Evolutionary conservation across 1,140 invertebrate genomes (phyloP).

Genomic region (Melipona quadrifasciata): DNA sequence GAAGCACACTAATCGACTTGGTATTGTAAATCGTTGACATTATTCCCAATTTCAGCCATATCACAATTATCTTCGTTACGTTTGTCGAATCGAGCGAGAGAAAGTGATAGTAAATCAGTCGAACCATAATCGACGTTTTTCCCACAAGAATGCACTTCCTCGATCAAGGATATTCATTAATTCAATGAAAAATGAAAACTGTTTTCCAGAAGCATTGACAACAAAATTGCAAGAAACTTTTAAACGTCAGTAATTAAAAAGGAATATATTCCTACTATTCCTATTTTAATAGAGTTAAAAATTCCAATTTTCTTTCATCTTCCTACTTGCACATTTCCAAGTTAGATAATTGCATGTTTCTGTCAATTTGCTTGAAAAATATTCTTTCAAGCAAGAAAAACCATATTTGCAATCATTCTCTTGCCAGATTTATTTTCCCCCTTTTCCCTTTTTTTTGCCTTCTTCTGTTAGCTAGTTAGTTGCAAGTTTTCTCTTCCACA

Average conservation of each 20-base stretch:
- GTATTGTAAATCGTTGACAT: background rate
- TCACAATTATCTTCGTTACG: background rate
- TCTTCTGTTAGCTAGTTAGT: background rate
- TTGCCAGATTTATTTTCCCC: background rate
- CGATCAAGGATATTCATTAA: slow-evolving; percentile 1
- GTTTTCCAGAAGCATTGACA: too few species aligned
- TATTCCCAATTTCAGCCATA: background rate
- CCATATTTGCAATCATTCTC: background rate
- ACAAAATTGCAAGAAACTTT: background rate
- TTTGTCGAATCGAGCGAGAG: background rate
- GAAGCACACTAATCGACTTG: too few species aligned
- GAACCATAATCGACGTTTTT: slow-evolving; percentile 8
- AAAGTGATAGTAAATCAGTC: slow-evolving; percentile 32
- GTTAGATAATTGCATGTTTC: too few species aligned
- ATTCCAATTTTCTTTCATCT: too few species aligned
- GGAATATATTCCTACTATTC: too few species aligned
- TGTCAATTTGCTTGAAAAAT: too few species aligned
- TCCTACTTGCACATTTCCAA: too few species aligned
- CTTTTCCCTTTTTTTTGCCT: too few species aligned
- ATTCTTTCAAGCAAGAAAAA: too few species aligned
- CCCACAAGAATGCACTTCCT: slow-evolving; percentile 26
- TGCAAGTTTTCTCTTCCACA: background rate
- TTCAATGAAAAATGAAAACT: background rate
- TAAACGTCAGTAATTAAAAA: too few species aligned
- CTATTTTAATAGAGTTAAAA: too few species aligned